phyloP scores from a whole-genome alignment of 2,113 vertebrate species.

The Zosterops pallidus region DNA sequence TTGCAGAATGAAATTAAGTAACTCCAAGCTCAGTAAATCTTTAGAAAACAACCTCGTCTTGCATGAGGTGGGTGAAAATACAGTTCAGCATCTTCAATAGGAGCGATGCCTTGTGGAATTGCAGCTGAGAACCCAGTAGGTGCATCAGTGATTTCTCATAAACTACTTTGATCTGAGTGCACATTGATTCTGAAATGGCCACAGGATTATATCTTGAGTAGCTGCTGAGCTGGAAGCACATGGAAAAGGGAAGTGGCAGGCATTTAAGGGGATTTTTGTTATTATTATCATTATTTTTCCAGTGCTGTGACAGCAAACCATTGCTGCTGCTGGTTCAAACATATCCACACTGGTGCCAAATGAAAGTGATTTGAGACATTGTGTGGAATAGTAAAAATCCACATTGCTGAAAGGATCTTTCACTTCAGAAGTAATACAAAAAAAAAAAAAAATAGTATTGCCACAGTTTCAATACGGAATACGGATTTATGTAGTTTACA shows the following conservation, averaged over 20 bases:
- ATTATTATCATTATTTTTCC: background rate
- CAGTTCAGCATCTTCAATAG: background rate
- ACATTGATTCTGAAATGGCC: conserved; percentile 43
- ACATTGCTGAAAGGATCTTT: background rate
- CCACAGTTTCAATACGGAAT: background rate
- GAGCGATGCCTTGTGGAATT: background rate
- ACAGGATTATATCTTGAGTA: background rate
- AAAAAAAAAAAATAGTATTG: background rate
- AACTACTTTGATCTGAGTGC: conserved; percentile 19
- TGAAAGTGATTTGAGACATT: background rate
- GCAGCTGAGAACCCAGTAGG: background rate
- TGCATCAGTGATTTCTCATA: background rate
- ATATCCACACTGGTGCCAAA: background rate
- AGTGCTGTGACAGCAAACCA: background rate
- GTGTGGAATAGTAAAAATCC: background rate
- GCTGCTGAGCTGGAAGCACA: background rate
- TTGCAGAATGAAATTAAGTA: background rate
- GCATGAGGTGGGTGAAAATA: background rate
- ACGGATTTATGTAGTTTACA: background rate
- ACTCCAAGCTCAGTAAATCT: background rate
- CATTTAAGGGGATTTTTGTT: background rate
- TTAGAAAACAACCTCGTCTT: background rate
- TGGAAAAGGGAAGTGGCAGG: background rate
- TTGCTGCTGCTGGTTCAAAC: background rate
- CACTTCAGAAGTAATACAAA: background rate